Evolutionary conservation across 2,888 invertebrate genomes (phyloP).

Genomic region (Theretra japonica): DNA sequence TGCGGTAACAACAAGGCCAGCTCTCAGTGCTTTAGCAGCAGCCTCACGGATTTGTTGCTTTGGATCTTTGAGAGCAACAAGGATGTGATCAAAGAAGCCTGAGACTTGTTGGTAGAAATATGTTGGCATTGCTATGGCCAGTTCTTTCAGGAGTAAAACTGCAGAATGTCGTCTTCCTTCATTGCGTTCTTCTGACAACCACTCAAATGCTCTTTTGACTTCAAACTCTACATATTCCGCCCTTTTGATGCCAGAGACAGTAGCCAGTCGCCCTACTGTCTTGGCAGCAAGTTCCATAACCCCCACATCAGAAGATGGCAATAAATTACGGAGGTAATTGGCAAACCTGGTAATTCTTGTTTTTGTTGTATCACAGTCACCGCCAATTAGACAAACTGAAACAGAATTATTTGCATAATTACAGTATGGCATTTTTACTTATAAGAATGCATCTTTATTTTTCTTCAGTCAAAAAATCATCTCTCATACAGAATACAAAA

Average conservation of each 20-base stretch:
- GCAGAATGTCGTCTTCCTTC: slow-evolving; percentile 97
- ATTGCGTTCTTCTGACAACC: slow-evolving; percentile 95
- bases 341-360: slow-evolving; percentile 96
- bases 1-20: slow-evolving; percentile 96
- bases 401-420: slow-evolving; percentile 37
- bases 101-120: slow-evolving; percentile 98
- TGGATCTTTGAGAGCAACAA: slow-evolving; percentile 94
- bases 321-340: slow-evolving; percentile 94
- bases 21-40: slow-evolving; percentile 95
- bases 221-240: slow-evolving; percentile 99
- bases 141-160: slow-evolving; percentile 95
- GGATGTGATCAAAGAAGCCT: slow-evolving; percentile 96
- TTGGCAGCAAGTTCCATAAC: slow-evolving; percentile 98
- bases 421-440: too few relatives aligned
- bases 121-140: slow-evolving; percentile 98
- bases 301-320: slow-evolving; percentile 95
- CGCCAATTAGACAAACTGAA: slow-evolving; percentile 95
- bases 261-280: slow-evolving; percentile 96
- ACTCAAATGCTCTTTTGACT: slow-evolving; percentile 97
- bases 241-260: slow-evolving; percentile 96
- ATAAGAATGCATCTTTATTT: too few relatives aligned
- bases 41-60: slow-evolving; percentile 96
- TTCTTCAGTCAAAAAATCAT: too few relatives aligned
- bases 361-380: slow-evolving; percentile 96
- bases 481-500: too few relatives aligned